These are phyloP conservation scores for Galeopterus variegatus DNA, from an alignment of 2,113 vertebrate species.

Conservation along the genomic window DNA sequence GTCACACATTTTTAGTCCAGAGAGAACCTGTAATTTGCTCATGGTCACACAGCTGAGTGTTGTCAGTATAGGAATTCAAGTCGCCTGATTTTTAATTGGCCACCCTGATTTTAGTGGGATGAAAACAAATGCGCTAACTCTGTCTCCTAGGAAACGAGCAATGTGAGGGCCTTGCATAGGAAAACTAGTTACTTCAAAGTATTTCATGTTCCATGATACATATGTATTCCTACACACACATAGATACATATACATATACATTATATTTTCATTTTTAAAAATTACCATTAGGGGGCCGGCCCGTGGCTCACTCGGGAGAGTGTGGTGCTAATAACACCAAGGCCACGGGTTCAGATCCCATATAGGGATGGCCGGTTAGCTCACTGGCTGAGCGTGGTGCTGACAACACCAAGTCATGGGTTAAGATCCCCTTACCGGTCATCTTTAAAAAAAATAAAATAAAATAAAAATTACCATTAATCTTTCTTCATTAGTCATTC, in stretches of 20 bases:
- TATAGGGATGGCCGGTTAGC: too few species aligned
- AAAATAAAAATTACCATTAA: background rate
- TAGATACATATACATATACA: background rate
- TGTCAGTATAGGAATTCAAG: background rate
- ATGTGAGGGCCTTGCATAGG: background rate
- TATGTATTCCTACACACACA: too few species aligned
- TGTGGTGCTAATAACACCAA: too few species aligned
- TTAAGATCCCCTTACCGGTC: too few species aligned
- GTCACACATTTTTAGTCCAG: background rate
- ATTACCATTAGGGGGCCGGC: too few species aligned
- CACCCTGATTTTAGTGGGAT: background rate
- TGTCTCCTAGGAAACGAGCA: background rate
- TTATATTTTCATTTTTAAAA: background rate
- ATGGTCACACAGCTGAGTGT: background rate
- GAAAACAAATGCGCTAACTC: background rate
- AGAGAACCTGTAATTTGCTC: background rate
- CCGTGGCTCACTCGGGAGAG: too few species aligned
- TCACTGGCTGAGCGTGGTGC: too few species aligned
- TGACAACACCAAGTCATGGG: too few species aligned
- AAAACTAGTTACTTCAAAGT: background rate
- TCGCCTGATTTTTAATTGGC: background rate
- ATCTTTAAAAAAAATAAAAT: too few species aligned
- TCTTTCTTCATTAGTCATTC: constrained; percentile 6
- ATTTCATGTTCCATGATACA: background rate
- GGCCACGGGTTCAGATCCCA: too few species aligned